These are phyloP conservation scores for Psittacula derbiana DNA, from an alignment of 2,797 vertebrate genomes.

Conservation along the genomic window DNA sequence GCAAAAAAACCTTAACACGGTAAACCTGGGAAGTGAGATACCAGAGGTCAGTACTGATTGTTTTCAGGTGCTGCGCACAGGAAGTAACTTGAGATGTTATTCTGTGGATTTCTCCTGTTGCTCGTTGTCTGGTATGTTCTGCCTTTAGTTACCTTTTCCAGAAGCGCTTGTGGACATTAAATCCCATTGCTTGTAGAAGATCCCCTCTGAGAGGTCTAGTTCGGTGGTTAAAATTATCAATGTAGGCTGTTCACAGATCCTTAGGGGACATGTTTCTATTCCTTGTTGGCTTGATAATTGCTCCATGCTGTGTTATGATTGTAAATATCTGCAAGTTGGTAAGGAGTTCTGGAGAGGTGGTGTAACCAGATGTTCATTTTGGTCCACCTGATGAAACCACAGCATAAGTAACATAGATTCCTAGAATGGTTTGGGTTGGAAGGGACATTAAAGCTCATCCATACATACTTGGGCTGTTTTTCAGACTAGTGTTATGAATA, in stretches of 20 bases:
- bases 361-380: background rate
- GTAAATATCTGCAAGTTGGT: background rate
- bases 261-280: background rate
- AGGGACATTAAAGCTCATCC: background rate
- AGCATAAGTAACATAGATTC: background rate
- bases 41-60: background rate
- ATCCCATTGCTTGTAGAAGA: background rate
- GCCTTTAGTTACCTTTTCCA: background rate
- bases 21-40: background rate
- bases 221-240: background rate
- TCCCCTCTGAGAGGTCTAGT: background rate
- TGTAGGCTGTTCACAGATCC: background rate
- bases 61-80: background rate
- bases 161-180: background rate
- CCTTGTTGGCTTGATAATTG: background rate
- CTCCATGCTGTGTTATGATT: background rate
- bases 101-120: background rate
- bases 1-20: background rate
- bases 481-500: background rate
- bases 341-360: background rate
- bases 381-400: background rate
- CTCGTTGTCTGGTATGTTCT: background rate
- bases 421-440: background rate
- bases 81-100: background rate
- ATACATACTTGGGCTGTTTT: background rate